phyloP scores from a whole-genome alignment of 1,140 invertebrate species.

The Meloidogyne hapla region DNA sequence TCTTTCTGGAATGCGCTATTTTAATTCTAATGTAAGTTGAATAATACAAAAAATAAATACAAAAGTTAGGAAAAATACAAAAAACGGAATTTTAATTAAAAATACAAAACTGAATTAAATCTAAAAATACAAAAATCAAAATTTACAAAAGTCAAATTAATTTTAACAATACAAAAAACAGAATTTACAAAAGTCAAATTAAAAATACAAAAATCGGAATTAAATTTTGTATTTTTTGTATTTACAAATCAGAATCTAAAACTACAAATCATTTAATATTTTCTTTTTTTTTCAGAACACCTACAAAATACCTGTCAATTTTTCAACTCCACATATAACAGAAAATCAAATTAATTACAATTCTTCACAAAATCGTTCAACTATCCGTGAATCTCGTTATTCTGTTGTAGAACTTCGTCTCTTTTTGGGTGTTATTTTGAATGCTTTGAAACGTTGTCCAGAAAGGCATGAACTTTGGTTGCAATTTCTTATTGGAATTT shows the following conservation, averaged over 20 bases:
- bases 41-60: constrained; percentile 10
- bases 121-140: too few species aligned
- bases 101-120: too few species aligned
- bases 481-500: constrained; percentile 56
- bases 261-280: background rate
- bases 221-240: too few species aligned
- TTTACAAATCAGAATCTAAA: background rate
- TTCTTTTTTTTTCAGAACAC: background rate
- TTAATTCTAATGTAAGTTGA: constrained; percentile 21
- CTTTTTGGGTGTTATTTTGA: constrained; percentile 79
- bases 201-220: too few species aligned
- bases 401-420: constrained; percentile 74
- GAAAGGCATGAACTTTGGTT: constrained; percentile 69
- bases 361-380: constrained; percentile 57
- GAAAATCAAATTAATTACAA: constrained; percentile 57
- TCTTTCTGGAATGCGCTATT: constrained; percentile 54
- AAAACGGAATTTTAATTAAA: too few species aligned
- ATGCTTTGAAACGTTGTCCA: constrained; percentile 71
- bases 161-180: too few species aligned
- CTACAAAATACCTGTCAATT: background rate
- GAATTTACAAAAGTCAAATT: too few species aligned
- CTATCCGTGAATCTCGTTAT: constrained; percentile 48
- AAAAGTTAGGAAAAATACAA: background rate
- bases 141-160: too few species aligned
- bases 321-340: constrained; percentile 11